These are phyloP conservation scores for Nemotelus nigrinus DNA, from an alignment of 2,888 invertebrate species.

Conservation along the genomic window DNA sequence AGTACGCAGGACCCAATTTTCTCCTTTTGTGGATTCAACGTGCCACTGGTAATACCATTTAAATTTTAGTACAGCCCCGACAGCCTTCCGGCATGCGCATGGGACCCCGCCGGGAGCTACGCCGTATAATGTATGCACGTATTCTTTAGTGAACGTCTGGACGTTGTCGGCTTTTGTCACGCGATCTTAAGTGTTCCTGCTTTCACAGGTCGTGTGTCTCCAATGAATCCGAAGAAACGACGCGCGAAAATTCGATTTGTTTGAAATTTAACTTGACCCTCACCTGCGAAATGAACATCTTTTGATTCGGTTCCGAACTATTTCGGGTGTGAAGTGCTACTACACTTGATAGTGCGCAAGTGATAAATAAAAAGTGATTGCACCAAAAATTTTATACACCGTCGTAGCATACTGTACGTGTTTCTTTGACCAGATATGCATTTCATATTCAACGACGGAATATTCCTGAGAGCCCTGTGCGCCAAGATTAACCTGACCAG, in stretches of 20 bases:
- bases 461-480: not conserved
- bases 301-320: not conserved
- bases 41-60: not conserved
- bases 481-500: constrained; percentile 18
- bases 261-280: not conserved
- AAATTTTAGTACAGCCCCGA: constrained; percentile 21
- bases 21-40: no score
- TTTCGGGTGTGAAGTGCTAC: not conserved
- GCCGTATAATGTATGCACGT: not conserved
- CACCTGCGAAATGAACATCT: not conserved
- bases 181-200: not conserved
- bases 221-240: not conserved
- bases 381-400: not conserved
- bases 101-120: not conserved
- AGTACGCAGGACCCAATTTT: no score
- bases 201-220: constrained; percentile 1
- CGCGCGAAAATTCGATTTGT: constrained; percentile 5
- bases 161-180: constrained; percentile 40
- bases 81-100: not conserved
- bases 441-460: constrained; percentile 7
- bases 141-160: constrained; percentile 31
- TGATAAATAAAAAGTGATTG: not conserved
- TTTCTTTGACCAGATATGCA: not conserved
- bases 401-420: constrained; percentile 1
- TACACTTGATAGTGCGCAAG: not conserved